A percentile compares a stretch with the other conserved stretches of the same genome.
Conservation (phyloP, 37 sponge, comb jelly and placozoan genomes). For the Diacarnus erythraeanus region DNA sequence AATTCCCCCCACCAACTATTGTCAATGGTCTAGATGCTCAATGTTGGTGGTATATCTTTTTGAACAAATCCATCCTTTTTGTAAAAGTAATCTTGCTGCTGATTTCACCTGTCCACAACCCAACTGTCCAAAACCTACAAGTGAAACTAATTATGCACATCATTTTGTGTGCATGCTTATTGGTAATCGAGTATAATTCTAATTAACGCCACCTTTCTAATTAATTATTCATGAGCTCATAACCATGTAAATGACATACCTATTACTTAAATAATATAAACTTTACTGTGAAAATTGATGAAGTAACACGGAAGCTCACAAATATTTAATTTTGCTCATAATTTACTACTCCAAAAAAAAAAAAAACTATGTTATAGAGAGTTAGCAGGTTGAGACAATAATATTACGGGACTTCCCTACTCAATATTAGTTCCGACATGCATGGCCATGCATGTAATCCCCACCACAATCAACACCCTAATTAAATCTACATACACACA, state of each 20-base stretch:
- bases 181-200: neutral
- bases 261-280: neutral
- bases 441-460: no score
- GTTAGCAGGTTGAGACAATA: neutral
- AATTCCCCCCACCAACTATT: no score
- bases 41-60: no score
- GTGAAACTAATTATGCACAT: neutral
- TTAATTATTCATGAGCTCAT: constrained; percentile 1
- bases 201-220: neutral
- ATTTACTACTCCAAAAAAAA: neutral
- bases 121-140: neutral
- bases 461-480: no score
- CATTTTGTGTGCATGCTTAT: neutral
- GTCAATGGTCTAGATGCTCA: no score
- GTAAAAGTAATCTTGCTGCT: neutral
- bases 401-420: neutral
- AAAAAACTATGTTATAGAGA: neutral
- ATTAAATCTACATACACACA: no score
- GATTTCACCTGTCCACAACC: neutral
- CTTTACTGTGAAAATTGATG: neutral
- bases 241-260: neutral
- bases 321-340: neutral
- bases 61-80: no score
- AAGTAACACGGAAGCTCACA: neutral
- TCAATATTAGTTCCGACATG: no score